A percentile compares a stretch with the other conserved stretches of the same genome.
Evolutionary conservation across 1,140 invertebrate genomes (phyloP).

Genomic region (Pollicipes pollicipes): DNA sequence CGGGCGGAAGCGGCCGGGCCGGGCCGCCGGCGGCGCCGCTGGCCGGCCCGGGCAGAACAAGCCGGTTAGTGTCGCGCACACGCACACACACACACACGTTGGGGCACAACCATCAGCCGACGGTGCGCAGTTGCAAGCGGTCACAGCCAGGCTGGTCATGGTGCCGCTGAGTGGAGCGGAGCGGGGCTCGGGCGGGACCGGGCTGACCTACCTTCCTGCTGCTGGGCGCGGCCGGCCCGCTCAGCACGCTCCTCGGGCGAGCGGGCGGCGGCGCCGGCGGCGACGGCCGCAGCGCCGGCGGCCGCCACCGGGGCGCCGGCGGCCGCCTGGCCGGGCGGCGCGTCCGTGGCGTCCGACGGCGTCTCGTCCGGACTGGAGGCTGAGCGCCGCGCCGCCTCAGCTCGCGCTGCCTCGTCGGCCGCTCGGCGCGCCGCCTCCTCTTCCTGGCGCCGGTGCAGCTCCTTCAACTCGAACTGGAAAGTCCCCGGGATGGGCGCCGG

Average conservation of each 20-base stretch:
- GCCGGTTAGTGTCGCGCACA: neutral
- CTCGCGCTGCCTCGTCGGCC: conserved; percentile 41
- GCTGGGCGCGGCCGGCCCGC: neutral
- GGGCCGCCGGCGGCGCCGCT: too few species aligned
- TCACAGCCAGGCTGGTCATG: neutral
- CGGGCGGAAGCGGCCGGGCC: neutral
- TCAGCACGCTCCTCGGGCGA: neutral
- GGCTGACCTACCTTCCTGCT: neutral
- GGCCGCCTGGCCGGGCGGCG: neutral
- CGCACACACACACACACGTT: neutral
- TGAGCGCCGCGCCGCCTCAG: conserved; percentile 26
- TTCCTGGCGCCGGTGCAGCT: conserved; percentile 74
- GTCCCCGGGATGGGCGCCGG: too few species aligned
- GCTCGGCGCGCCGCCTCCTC: conserved; percentile 44
- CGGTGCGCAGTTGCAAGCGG: neutral
- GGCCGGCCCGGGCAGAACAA: neutral
- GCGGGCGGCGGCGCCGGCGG: neutral
- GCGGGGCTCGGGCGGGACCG: too few species aligned
- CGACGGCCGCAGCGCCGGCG: neutral
- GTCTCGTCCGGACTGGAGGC: conserved; percentile 4
- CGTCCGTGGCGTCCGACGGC: conserved; percentile 11
- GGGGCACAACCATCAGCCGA: too few species aligned
- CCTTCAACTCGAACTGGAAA: conserved; percentile 86
- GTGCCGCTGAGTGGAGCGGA: neutral
- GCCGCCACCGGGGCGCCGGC: neutral